Conservation (phyloP, 2,888 invertebrate species). For the Imbricaverruca yamaguchii region DNA sequence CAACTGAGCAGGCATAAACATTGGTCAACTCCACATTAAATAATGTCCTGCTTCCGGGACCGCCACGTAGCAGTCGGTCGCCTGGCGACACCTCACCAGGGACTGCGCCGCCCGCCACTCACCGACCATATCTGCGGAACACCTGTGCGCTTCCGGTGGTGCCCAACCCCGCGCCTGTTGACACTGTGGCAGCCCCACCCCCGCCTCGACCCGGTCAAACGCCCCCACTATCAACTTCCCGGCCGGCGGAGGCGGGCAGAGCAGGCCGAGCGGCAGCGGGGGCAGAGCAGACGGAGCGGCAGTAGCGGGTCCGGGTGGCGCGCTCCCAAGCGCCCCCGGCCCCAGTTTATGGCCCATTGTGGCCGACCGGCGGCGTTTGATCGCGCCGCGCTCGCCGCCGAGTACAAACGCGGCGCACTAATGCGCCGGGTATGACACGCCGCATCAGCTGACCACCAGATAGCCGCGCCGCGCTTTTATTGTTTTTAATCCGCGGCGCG, state of each 20-base stretch:
- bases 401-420: constrained; percentile 12
- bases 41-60: too few relatives aligned
- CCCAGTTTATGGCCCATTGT: constrained; percentile 1
- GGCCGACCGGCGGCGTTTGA: background rate
- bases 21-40: too few relatives aligned
- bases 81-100: too few relatives aligned
- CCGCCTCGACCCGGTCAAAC: background rate
- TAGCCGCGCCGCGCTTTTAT: background rate
- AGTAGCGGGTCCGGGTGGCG: background rate
- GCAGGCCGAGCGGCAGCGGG: background rate
- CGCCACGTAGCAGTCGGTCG: too few relatives aligned
- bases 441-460: constrained; percentile 8
- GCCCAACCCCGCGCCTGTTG: too few relatives aligned
- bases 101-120: too few relatives aligned
- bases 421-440: constrained; percentile 11
- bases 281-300: background rate
- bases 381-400: constrained; percentile 10
- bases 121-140: too few relatives aligned
- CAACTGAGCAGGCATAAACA: too few relatives aligned
- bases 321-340: background rate
- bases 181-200: background rate
- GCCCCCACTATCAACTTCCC: background rate
- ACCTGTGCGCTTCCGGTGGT: too few relatives aligned
- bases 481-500: background rate
- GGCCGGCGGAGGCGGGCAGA: background rate